phyloP scores from a whole-genome alignment of 2,797 vertebrate species.

The Channallabes apus region DNA sequence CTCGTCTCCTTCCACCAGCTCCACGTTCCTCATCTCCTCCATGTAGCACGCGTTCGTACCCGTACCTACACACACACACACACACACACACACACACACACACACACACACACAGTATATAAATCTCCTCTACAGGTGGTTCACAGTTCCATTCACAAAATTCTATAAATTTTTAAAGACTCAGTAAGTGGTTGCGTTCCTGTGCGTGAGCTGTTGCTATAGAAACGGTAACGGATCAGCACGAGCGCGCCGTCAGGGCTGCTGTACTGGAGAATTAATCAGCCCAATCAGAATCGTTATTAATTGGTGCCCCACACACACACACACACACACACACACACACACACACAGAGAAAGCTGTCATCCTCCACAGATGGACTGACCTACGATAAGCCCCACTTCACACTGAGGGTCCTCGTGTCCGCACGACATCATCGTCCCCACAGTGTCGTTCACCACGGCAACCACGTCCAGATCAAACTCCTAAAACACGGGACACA shows the following conservation, averaged over 20 bases:
- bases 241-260: too few relatives aligned
- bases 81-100: too few relatives aligned
- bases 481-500: conserved; percentile 71
- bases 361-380: conserved; percentile 51
- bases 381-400: conserved; percentile 94
- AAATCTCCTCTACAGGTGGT: too few relatives aligned
- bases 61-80: conserved; percentile 76
- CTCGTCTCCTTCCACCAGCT: conserved; percentile 89
- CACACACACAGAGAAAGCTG: background rate
- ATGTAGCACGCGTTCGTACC: conserved; percentile 90
- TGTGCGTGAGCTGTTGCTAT: too few relatives aligned
- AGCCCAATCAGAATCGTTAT: background rate
- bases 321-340: conserved; percentile 12
- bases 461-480: conserved; percentile 94
- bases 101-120: too few relatives aligned
- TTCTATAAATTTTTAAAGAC: too few relatives aligned
- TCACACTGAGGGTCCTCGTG: conserved; percentile 92
- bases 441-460: conserved; percentile 94
- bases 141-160: too few relatives aligned
- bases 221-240: too few relatives aligned
- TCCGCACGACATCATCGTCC: conserved; percentile 97
- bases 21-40: conserved; percentile 96
- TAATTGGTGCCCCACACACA: background rate
- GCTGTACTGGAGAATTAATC: too few relatives aligned
- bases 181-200: too few relatives aligned